phyloP scores from a whole-genome alignment of 2,113 vertebrate species.

The Columba livia region DNA sequence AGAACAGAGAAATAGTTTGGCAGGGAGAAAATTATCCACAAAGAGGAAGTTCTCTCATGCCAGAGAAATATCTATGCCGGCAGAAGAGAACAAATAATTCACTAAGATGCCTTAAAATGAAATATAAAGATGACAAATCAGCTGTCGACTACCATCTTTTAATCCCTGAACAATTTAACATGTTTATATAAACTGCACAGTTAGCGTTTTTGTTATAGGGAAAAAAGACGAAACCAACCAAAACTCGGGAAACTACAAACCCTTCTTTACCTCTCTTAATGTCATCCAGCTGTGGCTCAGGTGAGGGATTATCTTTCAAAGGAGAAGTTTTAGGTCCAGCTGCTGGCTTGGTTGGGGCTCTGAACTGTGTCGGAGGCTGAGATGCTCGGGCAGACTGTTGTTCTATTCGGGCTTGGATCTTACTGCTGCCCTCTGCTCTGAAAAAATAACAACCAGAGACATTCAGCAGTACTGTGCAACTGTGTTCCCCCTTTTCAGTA shows the following conservation, averaged over 20 bases:
- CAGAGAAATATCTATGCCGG: not conserved
- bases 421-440: slow-evolving; percentile 98
- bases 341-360: slow-evolving; percentile 90
- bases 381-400: slow-evolving; percentile 88
- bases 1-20: not conserved
- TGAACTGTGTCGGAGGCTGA: slow-evolving; percentile 87
- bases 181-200: not conserved
- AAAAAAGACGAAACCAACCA: not conserved
- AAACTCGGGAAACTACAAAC: not conserved
- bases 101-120: not conserved
- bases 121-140: slow-evolving; percentile 2
- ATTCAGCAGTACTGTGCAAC: not conserved
- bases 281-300: slow-evolving; percentile 96
- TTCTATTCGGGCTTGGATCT: slow-evolving; percentile 95
- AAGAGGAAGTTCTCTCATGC: not conserved
- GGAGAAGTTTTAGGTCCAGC: slow-evolving; percentile 90
- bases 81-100: slow-evolving; percentile 27
- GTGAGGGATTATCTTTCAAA: slow-evolving; percentile 94
- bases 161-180: not conserved
- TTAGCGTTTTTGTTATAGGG: not conserved
- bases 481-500: not conserved
- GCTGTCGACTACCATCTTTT: not conserved
- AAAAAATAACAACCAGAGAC: slow-evolving; percentile 32
- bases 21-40: not conserved
- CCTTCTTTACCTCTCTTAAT: slow-evolving; percentile 91